Base-by-base conservation (phyloP, 2,113 vertebrate species). In the Castor canadensis region DNA sequence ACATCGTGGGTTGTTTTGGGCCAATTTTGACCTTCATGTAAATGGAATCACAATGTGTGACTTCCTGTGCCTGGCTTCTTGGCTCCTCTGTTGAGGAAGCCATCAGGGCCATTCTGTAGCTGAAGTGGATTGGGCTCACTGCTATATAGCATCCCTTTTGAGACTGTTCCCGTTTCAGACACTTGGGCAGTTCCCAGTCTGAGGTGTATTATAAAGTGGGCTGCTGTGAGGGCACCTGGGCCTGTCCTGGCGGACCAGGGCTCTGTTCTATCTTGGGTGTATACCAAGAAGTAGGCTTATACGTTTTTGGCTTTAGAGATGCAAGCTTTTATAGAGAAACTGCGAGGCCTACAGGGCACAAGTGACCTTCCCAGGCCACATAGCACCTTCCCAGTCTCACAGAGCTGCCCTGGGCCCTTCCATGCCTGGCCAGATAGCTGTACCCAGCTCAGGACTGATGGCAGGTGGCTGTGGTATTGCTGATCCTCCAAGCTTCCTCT, bases 141-240 rank as follows among this genome's bases (percentile, higher is more conserved):
- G 11, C 38, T 4, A 1, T 11, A 0, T 5, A 0, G 35, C 15
- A 2, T 3, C 38, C 20, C 0, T n/a, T 43, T 30, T 24, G 5
- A 66, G 62, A 58, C 12, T 1, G 0, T 8, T 35, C 52, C 13
- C 19, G 12, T n/a, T 75, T 64, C 10, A 17, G 28, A 43, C 22
- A 30, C 32, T 49, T 13, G 80, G 75, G 75, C 49, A 3, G 54
- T 17, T 62, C 40, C 56, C 9, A 6, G 43, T 7, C 4, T 24
- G 62, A 56, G 58, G 58, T 6, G 45, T 32, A 6, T 20, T 11
- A 22, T 3, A 9, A 5, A 10, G 6, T 1, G 0, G 12, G 30
- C 76, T 26, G 7, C 43, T 6, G 3, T 2, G 32, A 0, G 12
- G 22, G 17, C 38, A 10, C n/a, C 28, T 3, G 6, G 26, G 28